phyloP scores from a whole-genome alignment of 2,113 vertebrate genomes.

The Lagopus muta region DNA sequence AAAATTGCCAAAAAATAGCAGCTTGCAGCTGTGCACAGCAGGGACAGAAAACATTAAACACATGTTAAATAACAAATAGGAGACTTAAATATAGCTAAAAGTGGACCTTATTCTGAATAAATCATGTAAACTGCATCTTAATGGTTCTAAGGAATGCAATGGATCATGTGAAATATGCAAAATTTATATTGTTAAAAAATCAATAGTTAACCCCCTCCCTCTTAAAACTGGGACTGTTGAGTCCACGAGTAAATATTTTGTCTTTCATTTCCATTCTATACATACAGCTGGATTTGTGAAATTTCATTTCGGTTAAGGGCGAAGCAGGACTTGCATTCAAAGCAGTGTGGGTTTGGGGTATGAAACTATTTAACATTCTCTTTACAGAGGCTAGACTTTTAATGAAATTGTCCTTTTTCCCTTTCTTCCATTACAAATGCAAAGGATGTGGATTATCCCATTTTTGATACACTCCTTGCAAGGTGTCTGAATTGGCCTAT shows the following conservation, averaged over 20 bases:
- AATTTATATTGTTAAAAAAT: constrained; percentile 78
- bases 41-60: constrained; percentile 84
- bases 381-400: constrained; percentile 65
- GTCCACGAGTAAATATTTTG: constrained; percentile 65
- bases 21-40: constrained; percentile 83
- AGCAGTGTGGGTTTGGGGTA: constrained; percentile 63
- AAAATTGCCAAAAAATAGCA: constrained; percentile 82
- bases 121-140: constrained; percentile 81
- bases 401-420: constrained; percentile 68
- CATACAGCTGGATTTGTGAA: constrained; percentile 72
- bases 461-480: constrained; percentile 33
- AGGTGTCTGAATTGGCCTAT: constrained; percentile 55
- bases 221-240: constrained; percentile 31
- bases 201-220: constrained; percentile 61
- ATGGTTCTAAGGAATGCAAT: constrained; percentile 76
- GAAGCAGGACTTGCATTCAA: constrained; percentile 76
- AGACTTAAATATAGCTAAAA: constrained; percentile 82
- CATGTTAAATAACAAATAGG: constrained; percentile 86
- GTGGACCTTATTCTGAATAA: constrained; percentile 83
- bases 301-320: constrained; percentile 74
- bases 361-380: constrained; percentile 74
- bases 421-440: constrained; percentile 61
- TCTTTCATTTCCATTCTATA: constrained; percentile 36
- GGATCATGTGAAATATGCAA: constrained; percentile 78
- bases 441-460: constrained; percentile 38